Percentiles rank a stretch among this genome's conserved stretches.
phyloP scores from a whole-genome alignment of 35 echinoderm and acorn worm species.

The Heliocidaris erythrogramma region DNA sequence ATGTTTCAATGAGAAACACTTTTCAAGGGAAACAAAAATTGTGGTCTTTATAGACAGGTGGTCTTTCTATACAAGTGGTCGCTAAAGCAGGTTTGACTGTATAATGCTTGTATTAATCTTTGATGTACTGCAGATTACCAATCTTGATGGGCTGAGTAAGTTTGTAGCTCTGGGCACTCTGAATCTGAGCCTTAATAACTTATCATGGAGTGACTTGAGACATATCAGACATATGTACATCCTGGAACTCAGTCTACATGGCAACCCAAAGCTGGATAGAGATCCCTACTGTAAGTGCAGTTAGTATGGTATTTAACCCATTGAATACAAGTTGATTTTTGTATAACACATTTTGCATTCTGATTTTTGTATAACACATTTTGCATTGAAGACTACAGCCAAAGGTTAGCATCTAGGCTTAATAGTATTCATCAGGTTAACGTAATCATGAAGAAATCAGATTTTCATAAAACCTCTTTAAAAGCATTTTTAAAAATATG shows the following conservation, averaged over 20 bases:
- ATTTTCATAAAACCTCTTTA: neutral
- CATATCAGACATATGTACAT: slow-evolving; percentile 94
- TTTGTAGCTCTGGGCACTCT: slow-evolving; percentile 73
- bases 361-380: too few relatives aligned
- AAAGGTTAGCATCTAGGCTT: too few relatives aligned
- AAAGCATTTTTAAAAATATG: too few relatives aligned
- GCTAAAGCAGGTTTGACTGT: too few relatives aligned
- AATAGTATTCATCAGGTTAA: too few relatives aligned
- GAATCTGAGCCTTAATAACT: slow-evolving; percentile 73
- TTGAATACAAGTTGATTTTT: neutral
- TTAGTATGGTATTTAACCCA: neutral
- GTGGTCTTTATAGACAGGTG: too few relatives aligned
- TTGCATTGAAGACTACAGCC: too few relatives aligned
- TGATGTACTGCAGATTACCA: slow-evolving; percentile 60
- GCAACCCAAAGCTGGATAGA: slow-evolving; percentile 75
- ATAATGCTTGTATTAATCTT: too few relatives aligned
- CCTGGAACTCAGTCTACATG: slow-evolving; percentile 90
- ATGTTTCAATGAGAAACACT: too few relatives aligned
- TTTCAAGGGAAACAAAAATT: too few relatives aligned
- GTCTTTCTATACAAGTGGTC: too few relatives aligned
- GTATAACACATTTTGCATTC: neutral
- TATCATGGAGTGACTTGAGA: slow-evolving; percentile 80
- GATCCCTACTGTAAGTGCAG: slow-evolving; percentile 87
- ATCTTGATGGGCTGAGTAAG: slow-evolving; percentile 80
- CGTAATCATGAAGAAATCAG: too few relatives aligned